These are phyloP conservation scores for Colistium nudipinnis DNA, from an alignment of 2,113 vertebrate species.

Conservation along the genomic window DNA sequence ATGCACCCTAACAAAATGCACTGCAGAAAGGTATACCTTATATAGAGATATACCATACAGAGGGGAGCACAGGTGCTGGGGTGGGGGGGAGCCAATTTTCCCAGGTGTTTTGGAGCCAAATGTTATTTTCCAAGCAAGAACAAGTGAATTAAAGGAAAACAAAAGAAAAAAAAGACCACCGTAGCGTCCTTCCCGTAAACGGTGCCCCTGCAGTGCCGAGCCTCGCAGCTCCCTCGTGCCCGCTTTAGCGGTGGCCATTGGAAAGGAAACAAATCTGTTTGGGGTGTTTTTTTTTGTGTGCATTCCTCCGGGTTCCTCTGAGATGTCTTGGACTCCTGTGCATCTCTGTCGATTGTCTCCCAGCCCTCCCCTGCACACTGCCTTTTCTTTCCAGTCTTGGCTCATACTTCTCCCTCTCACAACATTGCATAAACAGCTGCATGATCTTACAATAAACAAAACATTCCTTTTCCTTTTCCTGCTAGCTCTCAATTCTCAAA, in stretches of 20 bases:
- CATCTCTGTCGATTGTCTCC: constrained; percentile 14
- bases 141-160: constrained; percentile 61
- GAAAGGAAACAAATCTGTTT: constrained; percentile 68
- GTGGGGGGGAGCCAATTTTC: constrained; percentile 39
- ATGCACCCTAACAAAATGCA: constrained; percentile 14
- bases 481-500: not conserved
- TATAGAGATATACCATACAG: too few relatives aligned
- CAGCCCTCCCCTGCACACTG: constrained; percentile 5
- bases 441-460: not conserved
- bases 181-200: constrained; percentile 51
- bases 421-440: not conserved
- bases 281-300: constrained; percentile 54
- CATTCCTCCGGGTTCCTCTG: constrained; percentile 22
- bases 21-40: constrained; percentile 2
- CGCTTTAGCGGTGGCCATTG: constrained; percentile 47
- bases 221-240: constrained; percentile 38
- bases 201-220: constrained; percentile 51
- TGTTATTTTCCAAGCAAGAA: constrained; percentile 55
- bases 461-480: not conserved
- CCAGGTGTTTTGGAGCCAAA: constrained; percentile 36
- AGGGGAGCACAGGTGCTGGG: too few relatives aligned
- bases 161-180: constrained; percentile 47
- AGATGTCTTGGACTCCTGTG: constrained; percentile 34
- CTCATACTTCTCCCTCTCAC: too few relatives aligned
- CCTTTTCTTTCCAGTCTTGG: too few relatives aligned